Percentiles rank a stretch among this genome's conserved stretches.
Evolutionary conservation across 1,140 invertebrate species (phyloP).

Genomic region (Leptestheria dahalacensis): DNA sequence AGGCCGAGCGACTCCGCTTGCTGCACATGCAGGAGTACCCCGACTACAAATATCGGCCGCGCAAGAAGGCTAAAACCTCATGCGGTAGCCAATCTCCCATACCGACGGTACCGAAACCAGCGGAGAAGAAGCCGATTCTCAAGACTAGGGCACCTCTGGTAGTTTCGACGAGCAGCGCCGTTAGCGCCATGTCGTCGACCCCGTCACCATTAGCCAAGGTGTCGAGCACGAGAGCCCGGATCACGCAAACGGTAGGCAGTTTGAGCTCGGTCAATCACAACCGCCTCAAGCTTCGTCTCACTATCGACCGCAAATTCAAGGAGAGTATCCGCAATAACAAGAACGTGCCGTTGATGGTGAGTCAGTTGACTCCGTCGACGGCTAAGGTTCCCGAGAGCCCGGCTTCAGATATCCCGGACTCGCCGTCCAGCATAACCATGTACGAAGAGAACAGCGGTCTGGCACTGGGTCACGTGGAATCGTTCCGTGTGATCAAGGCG

Average conservation of each 20-base stretch:
- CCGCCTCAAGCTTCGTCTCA: constrained; percentile 40
- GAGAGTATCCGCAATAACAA: constrained; percentile 33
- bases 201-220: background rate
- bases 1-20: constrained; percentile 76
- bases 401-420: constrained; percentile 51
- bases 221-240: constrained; percentile 10
- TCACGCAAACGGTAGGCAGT: constrained; percentile 16
- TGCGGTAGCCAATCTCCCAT: background rate
- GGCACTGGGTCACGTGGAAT: background rate
- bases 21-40: constrained; percentile 92
- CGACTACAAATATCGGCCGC: constrained; percentile 91
- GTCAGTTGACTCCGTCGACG: constrained; percentile 40
- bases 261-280: constrained; percentile 23
- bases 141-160: background rate
- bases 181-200: background rate
- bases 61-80: constrained; percentile 55
- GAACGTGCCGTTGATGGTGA: constrained; percentile 25
- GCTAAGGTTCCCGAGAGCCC: constrained; percentile 66
- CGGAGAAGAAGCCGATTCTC: background rate
- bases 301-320: constrained; percentile 40
- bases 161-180: background rate
- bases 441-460: constrained; percentile 36
- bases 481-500: constrained; percentile 2
- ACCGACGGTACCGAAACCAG: background rate
- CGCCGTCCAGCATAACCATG: constrained; percentile 60